Evolutionary conservation across 2,888 invertebrate genomes (phyloP).

Genomic region (Drosophila merina): DNA sequence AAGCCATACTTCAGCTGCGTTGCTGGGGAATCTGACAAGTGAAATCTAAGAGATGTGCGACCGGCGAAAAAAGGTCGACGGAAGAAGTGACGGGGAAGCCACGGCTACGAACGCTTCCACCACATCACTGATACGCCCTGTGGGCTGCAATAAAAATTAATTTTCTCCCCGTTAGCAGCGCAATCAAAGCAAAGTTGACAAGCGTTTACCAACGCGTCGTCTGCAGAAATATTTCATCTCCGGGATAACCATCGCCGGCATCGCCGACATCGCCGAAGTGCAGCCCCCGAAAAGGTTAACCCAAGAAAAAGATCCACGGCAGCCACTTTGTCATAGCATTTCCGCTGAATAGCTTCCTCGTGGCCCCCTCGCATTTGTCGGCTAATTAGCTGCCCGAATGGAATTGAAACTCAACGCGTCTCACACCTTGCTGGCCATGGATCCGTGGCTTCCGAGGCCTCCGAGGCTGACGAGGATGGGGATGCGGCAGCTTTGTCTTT

Average conservation of each 20-base stretch:
- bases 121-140: conserved; percentile 72
- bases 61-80: conserved; percentile 40
- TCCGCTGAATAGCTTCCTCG: conserved; percentile 67
- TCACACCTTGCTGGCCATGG: conserved; percentile 72
- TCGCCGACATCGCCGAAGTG: conserved; percentile 21
- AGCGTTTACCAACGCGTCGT: conserved; percentile 74
- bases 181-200: conserved; percentile 76
- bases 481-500: conserved; percentile 59
- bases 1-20: conserved; percentile 75
- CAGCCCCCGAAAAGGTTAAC: conserved; percentile 44
- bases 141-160: conserved; percentile 75
- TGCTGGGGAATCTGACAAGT: conserved; percentile 71
- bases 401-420: conserved; percentile 79
- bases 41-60: conserved; percentile 71
- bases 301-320: conserved; percentile 18
- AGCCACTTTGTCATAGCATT: conserved; percentile 77
- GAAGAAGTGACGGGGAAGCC: conserved; percentile 55
- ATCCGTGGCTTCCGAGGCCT: conserved; percentile 5
- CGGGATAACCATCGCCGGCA: conserved; percentile 73
- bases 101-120: not conserved
- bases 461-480: conserved; percentile 4
- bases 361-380: conserved; percentile 55
- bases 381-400: conserved; percentile 83
- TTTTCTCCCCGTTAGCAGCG: conserved; percentile 73
- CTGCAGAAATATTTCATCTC: conserved; percentile 81